phyloP scores from a whole-genome alignment of 2,797 vertebrate genomes.

The Oryzias sinensis region DNA sequence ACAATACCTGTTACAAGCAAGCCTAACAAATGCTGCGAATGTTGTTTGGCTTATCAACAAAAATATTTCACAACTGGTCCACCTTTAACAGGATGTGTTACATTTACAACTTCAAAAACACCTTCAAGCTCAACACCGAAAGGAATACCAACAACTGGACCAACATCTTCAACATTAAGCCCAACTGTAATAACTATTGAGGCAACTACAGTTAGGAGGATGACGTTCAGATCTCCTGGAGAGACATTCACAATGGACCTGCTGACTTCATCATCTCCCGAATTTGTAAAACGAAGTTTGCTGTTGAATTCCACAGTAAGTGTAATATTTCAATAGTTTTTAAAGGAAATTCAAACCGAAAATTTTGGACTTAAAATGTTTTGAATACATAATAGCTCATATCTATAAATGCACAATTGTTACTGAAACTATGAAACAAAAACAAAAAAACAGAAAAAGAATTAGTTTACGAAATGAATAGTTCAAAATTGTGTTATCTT shows the following conservation, averaged over 20 bases:
- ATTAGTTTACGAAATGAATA: too few species aligned
- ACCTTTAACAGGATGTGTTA: neutral
- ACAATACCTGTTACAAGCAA: too few species aligned
- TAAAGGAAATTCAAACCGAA: neutral
- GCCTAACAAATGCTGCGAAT: too few species aligned
- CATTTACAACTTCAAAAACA: neutral
- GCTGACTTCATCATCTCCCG: slow-evolving; percentile 21
- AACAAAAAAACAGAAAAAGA: too few species aligned
- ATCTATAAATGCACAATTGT: neutral
- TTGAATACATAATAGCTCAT: neutral
- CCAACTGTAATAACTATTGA: neutral
- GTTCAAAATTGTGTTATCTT: too few species aligned
- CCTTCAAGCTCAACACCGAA: neutral
- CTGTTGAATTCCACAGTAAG: slow-evolving; percentile 30
- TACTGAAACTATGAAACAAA: too few species aligned
- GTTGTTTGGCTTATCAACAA: too few species aligned
- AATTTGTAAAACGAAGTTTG: slow-evolving; percentile 25
- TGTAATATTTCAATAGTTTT: neutral
- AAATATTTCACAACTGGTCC: neutral
- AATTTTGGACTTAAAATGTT: too few species aligned
- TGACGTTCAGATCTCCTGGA: slow-evolving; percentile 32
- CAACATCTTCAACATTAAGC: neutral
- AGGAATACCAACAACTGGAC: neutral
- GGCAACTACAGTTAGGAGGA: neutral
- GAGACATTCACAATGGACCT: slow-evolving; percentile 47